Base-by-base conservation (phyloP, 2,797 vertebrate species). In the Syndactyla subalaris region DNA sequence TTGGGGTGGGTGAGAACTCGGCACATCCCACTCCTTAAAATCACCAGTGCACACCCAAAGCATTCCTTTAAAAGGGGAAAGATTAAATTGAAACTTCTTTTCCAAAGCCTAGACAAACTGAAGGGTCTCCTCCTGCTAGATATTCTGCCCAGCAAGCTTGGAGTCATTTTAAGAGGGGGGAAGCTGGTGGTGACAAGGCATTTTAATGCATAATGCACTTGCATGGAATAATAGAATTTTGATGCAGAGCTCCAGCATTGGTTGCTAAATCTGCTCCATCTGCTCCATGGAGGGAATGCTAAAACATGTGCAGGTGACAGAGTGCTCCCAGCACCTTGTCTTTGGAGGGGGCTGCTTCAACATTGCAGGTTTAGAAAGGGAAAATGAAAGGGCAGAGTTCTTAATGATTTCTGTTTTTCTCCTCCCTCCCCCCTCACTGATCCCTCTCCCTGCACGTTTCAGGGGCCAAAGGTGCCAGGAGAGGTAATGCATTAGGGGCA, bases 401-500 rank as follows among this genome's bases (percentile, higher is more conserved):
- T 91, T 85, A 96, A 71, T 80, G 66, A 62, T 91, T 94, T 92
- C 86, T 92, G 76, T 89, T 93, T 96, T 84, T 93, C 81, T 93
- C 61, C 84, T 94, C 81, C 80, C 71, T 92, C 85, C 85, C 52
- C 49, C 76, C 57, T 91, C 80, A 26, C 93, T 92, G 76, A 54
- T 93, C 93, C 85, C 59, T 89, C 41, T 85, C 79, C 19, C 59
- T 97, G 93, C 92, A 79, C 88, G 67, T 95, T 76, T 97, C 96
- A 97, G 97, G 97, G 85, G 87, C 95, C 96, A 96, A 96, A 97
- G 95, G 87, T 94, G 81, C 88, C 93, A 77, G 86, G 96, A 93
- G 97, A 97, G 97, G 97, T 97, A 97, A 97, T 86, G 82, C 97
- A 96, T 97, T 97, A 97, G 97, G 96, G 89, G 77, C 92, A 94